Evolutionary conservation across 2,113 vertebrate species (phyloP).

Genomic region (Hylia prasina): DNA sequence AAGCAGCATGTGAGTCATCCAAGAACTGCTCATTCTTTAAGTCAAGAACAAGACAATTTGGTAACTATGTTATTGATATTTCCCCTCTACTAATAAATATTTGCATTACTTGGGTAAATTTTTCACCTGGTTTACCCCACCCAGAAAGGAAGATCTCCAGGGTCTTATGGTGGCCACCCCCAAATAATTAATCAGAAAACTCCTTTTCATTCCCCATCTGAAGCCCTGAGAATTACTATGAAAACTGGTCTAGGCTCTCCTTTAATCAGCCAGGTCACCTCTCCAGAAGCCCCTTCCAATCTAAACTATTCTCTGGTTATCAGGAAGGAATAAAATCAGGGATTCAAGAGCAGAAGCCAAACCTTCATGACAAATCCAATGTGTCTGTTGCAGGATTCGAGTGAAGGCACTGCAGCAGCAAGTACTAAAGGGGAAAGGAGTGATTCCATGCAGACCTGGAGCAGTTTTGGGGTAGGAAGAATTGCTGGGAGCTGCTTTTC

Average conservation of each 20-base stretch:
- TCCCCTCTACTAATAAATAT: neutral
- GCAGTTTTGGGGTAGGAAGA: neutral
- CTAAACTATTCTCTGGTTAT: neutral
- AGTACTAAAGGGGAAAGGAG: neutral
- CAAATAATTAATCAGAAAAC: neutral
- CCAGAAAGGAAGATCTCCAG: neutral
- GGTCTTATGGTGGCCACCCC: neutral
- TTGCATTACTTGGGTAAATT: neutral
- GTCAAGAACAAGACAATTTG: neutral
- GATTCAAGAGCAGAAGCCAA: neutral
- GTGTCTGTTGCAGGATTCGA: neutral
- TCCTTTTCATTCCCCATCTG: neutral
- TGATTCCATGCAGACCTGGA: neutral
- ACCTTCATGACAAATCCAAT: neutral
- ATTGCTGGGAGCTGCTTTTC: neutral
- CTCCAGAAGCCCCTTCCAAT: neutral
- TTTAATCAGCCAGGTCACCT: neutral
- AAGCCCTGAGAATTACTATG: neutral
- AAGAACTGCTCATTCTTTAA: neutral
- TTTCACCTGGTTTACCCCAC: neutral
- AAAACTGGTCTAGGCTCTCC: neutral
- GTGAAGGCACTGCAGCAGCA: neutral
- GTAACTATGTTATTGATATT: neutral
- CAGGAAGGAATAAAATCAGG: neutral
- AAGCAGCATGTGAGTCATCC: fast-evolving